Evolutionary conservation across 2,888 invertebrate species (phyloP).

Genomic region (Erebia palarica): DNA sequence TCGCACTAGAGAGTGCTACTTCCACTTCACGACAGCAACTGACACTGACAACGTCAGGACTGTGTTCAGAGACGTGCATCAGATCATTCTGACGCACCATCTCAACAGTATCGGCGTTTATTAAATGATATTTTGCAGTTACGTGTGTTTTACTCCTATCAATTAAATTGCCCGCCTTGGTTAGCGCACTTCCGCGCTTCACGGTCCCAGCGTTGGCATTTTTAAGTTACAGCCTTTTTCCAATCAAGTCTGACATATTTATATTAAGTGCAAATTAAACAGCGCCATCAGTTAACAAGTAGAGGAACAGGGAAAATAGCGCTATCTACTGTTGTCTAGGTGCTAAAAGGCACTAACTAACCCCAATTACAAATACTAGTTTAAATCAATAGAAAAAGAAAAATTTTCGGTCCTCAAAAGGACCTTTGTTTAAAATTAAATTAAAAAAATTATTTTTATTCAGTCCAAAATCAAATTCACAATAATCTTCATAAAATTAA

Average conservation of each 20-base stretch:
- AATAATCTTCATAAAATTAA: background rate
- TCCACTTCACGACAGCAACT: constrained; percentile 89
- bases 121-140: constrained; percentile 36
- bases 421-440: background rate
- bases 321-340: background rate
- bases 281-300: background rate
- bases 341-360: too few species aligned
- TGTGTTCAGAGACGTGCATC: constrained; percentile 88
- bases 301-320: background rate
- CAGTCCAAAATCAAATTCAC: background rate
- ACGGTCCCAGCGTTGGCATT: background rate
- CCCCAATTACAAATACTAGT: too few species aligned
- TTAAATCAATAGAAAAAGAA: background rate
- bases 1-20: constrained; percentile 83
- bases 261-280: background rate
- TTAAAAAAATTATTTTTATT: background rate
- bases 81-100: constrained; percentile 82
- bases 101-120: constrained; percentile 73
- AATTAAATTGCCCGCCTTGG: background rate
- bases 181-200: too few species aligned
- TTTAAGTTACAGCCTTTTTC: background rate
- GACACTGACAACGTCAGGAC: constrained; percentile 88
- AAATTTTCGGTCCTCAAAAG: constrained; percentile 8
- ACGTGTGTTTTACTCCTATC: background rate
- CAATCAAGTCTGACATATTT: background rate